Conservation (phyloP, 2,888 invertebrate genomes). For the Hypsopygia costalis region DNA sequence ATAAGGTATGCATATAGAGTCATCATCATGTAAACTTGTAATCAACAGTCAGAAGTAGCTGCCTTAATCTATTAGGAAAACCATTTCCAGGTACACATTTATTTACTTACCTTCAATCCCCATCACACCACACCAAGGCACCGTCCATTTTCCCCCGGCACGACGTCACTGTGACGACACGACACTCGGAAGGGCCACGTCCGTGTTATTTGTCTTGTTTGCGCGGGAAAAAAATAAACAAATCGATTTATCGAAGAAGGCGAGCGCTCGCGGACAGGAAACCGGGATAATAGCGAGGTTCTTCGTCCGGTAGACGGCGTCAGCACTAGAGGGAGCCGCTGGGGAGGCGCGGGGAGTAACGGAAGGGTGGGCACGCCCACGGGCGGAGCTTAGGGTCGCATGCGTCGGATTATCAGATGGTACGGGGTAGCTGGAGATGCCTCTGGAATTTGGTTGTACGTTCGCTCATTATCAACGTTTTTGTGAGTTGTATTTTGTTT, state of each 20-base stretch:
- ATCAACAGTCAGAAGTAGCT: no score
- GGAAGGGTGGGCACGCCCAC: slow-evolving; percentile 37
- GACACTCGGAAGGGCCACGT: slow-evolving; percentile 51
- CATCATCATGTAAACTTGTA: no score
- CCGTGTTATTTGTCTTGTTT: slow-evolving; percentile 59
- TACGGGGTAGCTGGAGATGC: slow-evolving; percentile 10
- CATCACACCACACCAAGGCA: slow-evolving; percentile 21
- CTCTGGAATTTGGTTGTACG: slow-evolving; percentile 6
- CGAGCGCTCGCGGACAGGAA: slow-evolving; percentile 77
- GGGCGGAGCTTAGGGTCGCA: slow-evolving; percentile 39
- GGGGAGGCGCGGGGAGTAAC: slow-evolving; percentile 26
- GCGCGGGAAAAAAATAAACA: slow-evolving; percentile 75
- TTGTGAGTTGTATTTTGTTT: not conserved
- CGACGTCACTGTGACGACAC: slow-evolving; percentile 40
- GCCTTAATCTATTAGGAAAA: slow-evolving; percentile 2
- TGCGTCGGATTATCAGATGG: slow-evolving; percentile 32
- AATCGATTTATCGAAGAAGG: slow-evolving; percentile 70
- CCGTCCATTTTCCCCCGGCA: slow-evolving; percentile 23
- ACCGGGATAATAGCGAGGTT: slow-evolving; percentile 74
- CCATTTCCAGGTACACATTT: no score
- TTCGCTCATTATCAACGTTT: not conserved
- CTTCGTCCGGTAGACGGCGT: slow-evolving; percentile 43
- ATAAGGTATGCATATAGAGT: no score
- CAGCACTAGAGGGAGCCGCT: slow-evolving; percentile 23
- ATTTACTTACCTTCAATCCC: slow-evolving; percentile 16